phyloP scores from a whole-genome alignment of 2,113 vertebrate genomes.

The Pontoporia blainvillei region DNA sequence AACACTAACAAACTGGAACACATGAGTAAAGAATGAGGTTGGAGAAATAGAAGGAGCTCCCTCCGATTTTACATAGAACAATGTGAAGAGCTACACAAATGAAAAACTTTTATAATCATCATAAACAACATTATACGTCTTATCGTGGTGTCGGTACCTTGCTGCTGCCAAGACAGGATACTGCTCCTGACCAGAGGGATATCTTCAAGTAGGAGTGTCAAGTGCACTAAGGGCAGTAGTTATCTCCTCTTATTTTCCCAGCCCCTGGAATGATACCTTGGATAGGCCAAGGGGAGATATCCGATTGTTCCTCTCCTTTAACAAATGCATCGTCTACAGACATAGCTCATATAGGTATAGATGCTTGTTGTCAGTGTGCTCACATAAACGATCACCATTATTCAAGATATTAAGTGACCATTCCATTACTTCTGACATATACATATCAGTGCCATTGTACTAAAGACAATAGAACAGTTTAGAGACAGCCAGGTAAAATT shows the following conservation, averaged over 20 bases:
- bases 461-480: not conserved
- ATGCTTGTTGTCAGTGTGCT: not conserved
- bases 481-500: not conserved
- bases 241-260: not conserved
- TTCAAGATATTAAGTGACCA: not conserved
- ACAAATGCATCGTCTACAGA: not conserved
- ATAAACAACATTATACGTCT: not conserved
- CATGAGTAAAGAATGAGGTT: not conserved
- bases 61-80: not conserved
- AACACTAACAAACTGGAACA: not conserved
- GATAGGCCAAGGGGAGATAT: not conserved
- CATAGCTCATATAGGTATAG: not conserved
- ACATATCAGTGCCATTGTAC: not conserved
- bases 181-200: not conserved
- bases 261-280: not conserved
- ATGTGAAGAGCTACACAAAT: not conserved
- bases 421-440: not conserved
- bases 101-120: not conserved
- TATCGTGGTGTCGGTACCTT: no score
- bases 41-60: not conserved
- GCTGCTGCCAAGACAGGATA: not conserved
- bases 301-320: not conserved
- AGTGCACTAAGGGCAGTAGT: not conserved
- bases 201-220: not conserved
- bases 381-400: not conserved